Evolutionary conservation across 2,113 vertebrate genomes (phyloP).

Genomic region (Indicator indicator): DNA sequence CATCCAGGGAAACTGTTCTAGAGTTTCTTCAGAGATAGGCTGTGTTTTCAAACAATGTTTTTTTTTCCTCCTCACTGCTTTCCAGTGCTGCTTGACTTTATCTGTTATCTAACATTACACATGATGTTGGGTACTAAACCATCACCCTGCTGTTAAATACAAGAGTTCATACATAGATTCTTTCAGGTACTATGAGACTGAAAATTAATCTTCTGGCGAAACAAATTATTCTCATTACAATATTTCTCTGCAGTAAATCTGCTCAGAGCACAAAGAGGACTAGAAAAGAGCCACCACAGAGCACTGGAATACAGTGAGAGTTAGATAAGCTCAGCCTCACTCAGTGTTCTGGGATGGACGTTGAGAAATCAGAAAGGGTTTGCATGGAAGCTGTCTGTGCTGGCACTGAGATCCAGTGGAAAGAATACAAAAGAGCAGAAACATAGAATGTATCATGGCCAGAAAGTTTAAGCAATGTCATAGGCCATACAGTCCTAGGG

Average conservation of each 20-base stretch:
- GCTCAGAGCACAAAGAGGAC: not conserved
- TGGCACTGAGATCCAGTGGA: not conserved
- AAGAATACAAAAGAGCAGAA: slow-evolving; percentile 10
- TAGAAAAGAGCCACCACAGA: not conserved
- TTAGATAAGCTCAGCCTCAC: not conserved
- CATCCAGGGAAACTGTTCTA: slow-evolving; percentile 25
- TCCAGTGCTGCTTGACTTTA: slow-evolving; percentile 5
- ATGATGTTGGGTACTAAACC: not conserved
- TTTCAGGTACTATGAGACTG: not conserved
- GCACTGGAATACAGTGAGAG: not conserved
- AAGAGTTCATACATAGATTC: not conserved
- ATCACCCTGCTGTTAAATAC: not conserved
- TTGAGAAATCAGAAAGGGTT: not conserved
- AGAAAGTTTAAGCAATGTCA: not conserved
- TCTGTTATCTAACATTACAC: slow-evolving; percentile 3
- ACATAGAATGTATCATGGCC: not conserved
- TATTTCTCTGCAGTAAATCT: not conserved
- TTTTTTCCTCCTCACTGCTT: not conserved
- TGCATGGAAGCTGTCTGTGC: not conserved
- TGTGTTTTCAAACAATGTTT: slow-evolving; percentile 44
- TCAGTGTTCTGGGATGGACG: not conserved
- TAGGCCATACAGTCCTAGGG: not conserved
- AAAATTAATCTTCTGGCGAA: slow-evolving; percentile 22
- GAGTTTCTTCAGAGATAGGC: slow-evolving; percentile 38
- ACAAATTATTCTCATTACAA: not conserved